Evolutionary conservation across 1,140 invertebrate species (phyloP), one percentile per base, ranked within the genome.

Genomic region (Bombus superbus): DNA sequence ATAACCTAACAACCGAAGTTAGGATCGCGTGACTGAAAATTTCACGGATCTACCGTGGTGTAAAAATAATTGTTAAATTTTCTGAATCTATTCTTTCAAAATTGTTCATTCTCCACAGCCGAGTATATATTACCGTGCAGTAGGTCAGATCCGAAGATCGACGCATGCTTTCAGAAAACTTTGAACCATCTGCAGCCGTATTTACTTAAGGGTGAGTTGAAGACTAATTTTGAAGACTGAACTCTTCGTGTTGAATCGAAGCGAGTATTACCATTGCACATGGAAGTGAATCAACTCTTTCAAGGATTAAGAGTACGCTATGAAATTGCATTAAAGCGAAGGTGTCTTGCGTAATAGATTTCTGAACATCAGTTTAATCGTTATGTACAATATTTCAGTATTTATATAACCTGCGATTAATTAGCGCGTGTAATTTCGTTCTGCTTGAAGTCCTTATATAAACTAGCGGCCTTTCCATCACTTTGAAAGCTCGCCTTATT

Each of bases 121-220:
- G 97, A 97, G 88, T 97, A 97, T 92, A 96, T 98, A 87, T 86
- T 96, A 79, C 97, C 97, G 13, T 97, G 97, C 93, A 96, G 94
- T 73, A 96, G 96, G 90, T 95, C 95, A 47, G 97, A 97, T 92
- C 96, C 97, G 3, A 93, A 96, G 59, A 89, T 97, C 73, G 97
- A 97, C 89, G 87, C 89, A 5, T 97, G 97, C 91, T 96, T 97
- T 86, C 96, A 96, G 91, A 95, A 95, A 74, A 96, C 97, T 0
- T 97, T 97, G 94, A 97, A 97, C 89, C 97, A 97, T 92, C 93
- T 97, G 3, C 95, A 96, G 81, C 96, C 97, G 5, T 97, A 97
- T 92, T 94, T 97, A 57, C 94, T 96, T 8, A 94, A 95, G 90
- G 96, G 96, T 96, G 89, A 93, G 92, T 76, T 0, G 47, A 53